Percentiles rank a stretch among this genome's conserved stretches.
Evolutionary conservation across 2,113 vertebrate genomes (phyloP).

Genomic region (Indicator maculatus): DNA sequence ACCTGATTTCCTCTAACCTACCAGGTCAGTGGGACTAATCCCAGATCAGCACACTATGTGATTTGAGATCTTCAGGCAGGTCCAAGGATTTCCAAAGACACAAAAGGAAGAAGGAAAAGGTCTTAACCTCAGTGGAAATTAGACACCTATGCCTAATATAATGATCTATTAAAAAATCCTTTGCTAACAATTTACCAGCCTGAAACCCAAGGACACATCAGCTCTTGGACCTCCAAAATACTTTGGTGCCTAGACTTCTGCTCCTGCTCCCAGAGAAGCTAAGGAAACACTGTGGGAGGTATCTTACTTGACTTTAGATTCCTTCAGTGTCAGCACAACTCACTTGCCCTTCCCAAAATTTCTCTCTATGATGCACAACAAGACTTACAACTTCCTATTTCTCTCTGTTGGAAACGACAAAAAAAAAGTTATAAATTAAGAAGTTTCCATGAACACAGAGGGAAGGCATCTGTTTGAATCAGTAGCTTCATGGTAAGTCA

Average conservation of each 20-base stretch:
- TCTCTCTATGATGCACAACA: neutral
- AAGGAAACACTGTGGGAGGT: neutral
- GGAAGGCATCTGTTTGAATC: neutral
- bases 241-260: neutral
- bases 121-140: neutral
- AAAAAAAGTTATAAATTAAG: neutral
- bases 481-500: neutral
- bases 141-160: neutral
- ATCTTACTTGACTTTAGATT: neutral
- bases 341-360: neutral
- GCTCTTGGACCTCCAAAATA: neutral
- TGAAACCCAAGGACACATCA: neutral
- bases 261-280: neutral
- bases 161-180: neutral
- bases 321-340: neutral
- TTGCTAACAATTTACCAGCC: neutral
- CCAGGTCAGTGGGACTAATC: conserved; percentile 39
- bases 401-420: neutral
- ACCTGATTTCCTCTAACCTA: conserved; percentile 48
- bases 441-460: neutral
- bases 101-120: neutral
- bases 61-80: neutral
- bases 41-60: neutral
- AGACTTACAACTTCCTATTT: neutral
- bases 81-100: neutral